Evolutionary conservation across 92 coral and sea anemone genomes (phyloP), one percentile per base, ranked within the genome.

Genomic region (Porites lobata): DNA sequence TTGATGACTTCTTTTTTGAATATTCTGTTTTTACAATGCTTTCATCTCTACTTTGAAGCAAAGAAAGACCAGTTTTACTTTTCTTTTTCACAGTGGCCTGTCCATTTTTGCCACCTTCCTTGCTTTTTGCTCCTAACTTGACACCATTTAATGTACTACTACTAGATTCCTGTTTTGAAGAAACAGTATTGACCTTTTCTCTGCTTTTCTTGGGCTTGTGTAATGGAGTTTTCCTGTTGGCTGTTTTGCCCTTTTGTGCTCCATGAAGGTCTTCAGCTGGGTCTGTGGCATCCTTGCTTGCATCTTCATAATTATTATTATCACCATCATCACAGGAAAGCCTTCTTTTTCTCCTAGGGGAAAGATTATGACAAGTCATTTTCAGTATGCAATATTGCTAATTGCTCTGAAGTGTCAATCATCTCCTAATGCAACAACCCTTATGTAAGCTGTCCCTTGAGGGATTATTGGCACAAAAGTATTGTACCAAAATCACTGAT

Each of bases 131-230:
- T 0, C 5, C 62, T 7, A 54, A 59, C 4, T 3, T 21, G 4
- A 32, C 69, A 3, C 22, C 56, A 70, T 57, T 59, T 82, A 19
- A 11, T 32, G 68, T 8, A 59, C 12, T 47, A 15, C 20, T 10
- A 62, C 2, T 17, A n/a, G 70, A 38, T 15, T 78, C 38, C 51
- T 63, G 83, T 24, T 26, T 58, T 8, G 78, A 32, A 32, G 69
- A n/a, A 32, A 67, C 17, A 6, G 70, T 12, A 4, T 56, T 47
- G 11, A 20, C 38, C 13, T 58, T 69, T 6, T 50, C 26, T 10
- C 38, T 69, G 26, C 58, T 82, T 82, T 71, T 82, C 86, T 82
- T 82, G 18, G 65, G 82, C 67, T 3, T 79, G 61, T 79, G 84
- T 56, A 81, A 38, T 5, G 19, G 32, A 2, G 52, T 13, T 7